Base-by-base conservation (phyloP, 2,888 invertebrate species). In the Andrena fulva region DNA sequence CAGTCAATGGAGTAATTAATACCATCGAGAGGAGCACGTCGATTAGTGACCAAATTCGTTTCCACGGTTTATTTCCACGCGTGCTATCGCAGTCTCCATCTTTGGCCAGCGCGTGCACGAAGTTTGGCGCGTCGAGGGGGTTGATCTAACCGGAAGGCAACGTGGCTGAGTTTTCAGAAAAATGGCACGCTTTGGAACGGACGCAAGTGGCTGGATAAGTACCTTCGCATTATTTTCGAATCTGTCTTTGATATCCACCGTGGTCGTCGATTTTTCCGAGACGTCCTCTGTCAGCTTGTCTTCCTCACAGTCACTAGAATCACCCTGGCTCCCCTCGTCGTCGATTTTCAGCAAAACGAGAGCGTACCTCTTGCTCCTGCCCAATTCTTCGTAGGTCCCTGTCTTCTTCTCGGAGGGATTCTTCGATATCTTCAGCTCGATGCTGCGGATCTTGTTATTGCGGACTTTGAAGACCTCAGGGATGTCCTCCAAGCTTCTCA, bases 1-100 rank as follows among this genome's bases (percentile, higher is more conserved):
- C 94, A 0, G 95, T 94, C 68, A 95, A 90, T 0, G 96, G 95
- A 3, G 94, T 93, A 10, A 95, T 91, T 7, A 95, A 74, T 12
- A 94, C 86, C 20, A 94, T 78, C 0, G 95, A 93, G 4, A 95
- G 85, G 10, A 95, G 68, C 10, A 92, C 92, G 86, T 95, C 95
- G 70, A 93, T 76, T 31, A 93, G 81, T 54, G 92, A 90, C n/a
- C 94, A 74, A 2, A 88, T 82, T 24, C 82, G 84, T 74, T 92
- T 92, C 62, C 87, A 87, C 35, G 88, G 90, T 62, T 85, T 87
- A 8, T 52, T 7, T 29, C 16, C 33, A n/a, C 7, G 54, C 33
- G 2, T n/a, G 10, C 27, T 16, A 33, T 16, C 7, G 0, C n/a
- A 7, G 8, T 60, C 35, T 20, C 27, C 33, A 1, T 27, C 48